Evolutionary conservation across 2,888 invertebrate genomes (phyloP), one percentile per base, ranked within the genome.

Genomic region (Diogma glabrata): DNA sequence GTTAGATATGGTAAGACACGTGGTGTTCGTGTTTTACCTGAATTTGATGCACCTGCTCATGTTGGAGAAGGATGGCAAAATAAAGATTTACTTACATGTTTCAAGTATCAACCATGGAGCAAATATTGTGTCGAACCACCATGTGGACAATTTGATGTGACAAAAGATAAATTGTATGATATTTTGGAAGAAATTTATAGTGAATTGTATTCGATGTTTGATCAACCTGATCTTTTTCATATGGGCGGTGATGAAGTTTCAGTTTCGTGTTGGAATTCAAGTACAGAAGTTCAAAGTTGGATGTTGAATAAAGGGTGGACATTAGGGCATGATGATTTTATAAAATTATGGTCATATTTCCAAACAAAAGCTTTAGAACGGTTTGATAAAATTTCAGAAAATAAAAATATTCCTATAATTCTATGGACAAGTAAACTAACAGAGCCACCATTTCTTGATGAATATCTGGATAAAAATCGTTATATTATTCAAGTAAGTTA

Each of bases 41-140:
- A 95, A 72, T 87, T 92, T 62, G 92, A 93, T 67, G 88, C 89
- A 50, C 93, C 93, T 1, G 89, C 90, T 53, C 91, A 91, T 64
- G 87, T 88, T 12, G 88, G 89, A 43, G 87, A 87, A 65, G 88
- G 88, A 20, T 88, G 87, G 87, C 87, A 88, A 67, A 76, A 78
- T 55, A 78, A 78, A 45, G 75, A 72, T 50, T 75, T 81, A 60
- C 79, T 81, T 2, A 78, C 78, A 17, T 83, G 82, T 66, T 80
- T 82, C 59, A 80, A 81, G 70, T 79, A 79, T n/a, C 80, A 86
- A 56, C 86, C 87, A 0, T 87, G 87, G 87, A 61, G 65, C 2
- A 57, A 65, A 2, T 84, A 73, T 62, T 84, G 87, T 60, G 86
- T 87, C 12, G 88, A 89, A 61, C 89, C 90, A 2, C 90, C 90